Evolutionary conservation across 2,113 vertebrate genomes (phyloP).

Genomic region (Dromaius novaehollandiae): DNA sequence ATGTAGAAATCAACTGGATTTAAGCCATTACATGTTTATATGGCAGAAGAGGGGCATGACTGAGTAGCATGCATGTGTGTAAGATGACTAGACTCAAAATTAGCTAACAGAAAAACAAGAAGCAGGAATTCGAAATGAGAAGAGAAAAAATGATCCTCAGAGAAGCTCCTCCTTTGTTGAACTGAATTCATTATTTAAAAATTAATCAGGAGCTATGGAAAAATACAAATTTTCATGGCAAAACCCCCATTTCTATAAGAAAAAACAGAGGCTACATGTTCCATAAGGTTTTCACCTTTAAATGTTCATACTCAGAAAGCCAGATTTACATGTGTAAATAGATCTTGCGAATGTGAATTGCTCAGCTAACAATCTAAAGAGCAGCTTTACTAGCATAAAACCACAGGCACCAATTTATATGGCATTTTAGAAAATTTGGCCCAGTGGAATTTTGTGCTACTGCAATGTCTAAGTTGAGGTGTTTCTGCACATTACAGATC

Average conservation of each 20-base stretch:
- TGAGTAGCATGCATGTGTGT: neutral
- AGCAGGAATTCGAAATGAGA: neutral
- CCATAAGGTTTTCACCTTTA: neutral
- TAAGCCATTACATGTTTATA: neutral
- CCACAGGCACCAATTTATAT: neutral
- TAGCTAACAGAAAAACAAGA: neutral
- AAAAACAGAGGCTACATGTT: neutral
- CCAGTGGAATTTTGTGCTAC: neutral
- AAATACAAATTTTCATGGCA: neutral
- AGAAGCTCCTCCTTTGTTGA: neutral
- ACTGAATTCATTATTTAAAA: neutral
- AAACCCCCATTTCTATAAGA: neutral
- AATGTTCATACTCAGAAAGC: neutral
- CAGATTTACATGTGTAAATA: neutral
- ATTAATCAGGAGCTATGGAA: neutral
- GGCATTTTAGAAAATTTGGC: neutral
- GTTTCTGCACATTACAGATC: neutral
- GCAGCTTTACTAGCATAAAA: neutral
- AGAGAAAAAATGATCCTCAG: neutral
- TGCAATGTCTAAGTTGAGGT: neutral
- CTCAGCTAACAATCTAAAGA: neutral
- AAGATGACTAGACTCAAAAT: neutral
- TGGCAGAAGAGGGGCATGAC: neutral
- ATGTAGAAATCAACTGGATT: neutral
- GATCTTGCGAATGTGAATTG: neutral